Evolutionary conservation across 2,113 vertebrate species (phyloP), one percentile per base, ranked within the genome.

Genomic region (Poeciliopsis occidentalis): DNA sequence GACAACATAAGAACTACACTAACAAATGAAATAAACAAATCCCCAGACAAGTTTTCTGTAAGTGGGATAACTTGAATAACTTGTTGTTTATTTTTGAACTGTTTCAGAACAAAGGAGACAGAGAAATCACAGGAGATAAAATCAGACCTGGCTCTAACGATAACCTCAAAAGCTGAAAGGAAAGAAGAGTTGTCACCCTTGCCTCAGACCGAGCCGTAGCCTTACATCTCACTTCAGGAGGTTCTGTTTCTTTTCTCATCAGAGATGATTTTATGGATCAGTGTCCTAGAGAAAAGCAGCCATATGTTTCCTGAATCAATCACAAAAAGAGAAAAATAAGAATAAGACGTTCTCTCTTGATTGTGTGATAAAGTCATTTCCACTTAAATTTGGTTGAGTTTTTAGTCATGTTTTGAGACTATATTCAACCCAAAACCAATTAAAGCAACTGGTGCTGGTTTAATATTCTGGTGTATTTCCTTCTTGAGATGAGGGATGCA

Each of bases 121-220:
- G 86, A 88, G 67, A 89, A 85, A 65, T 71, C 44, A 1, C 91
- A 88, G 22, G 91, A 92, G 67, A 84, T 81, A 68, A 94, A 91
- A 79, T 90, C 92, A 78, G 92, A 92, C 64, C 8, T 92, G 80
- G 90, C 69, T 63, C 86, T 94, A 67, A 92, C 88, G 47, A 84
- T 61, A 1, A 87, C 90, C 2, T 68, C 87, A 64, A 89, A 86
- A 34, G 71, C 75, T 51, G 85, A 71, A 64, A 91, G 79, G 72
- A 90, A 69, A 84, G 90, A 91, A 13, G 91, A 94, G 41, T 57
- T 87, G 0, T 74, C 67, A 2, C 41, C 67, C 3, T 71, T 64
- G 7, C 70, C 68, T 60, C 81, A 86, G 68, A 69, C 76, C 4
- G 89, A 93, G 51, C 87, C 87, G 1, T 93, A 54, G 71, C 26